A percentile compares a stretch with the other conserved stretches of the same genome.
Conservation (phyloP, 2,797 vertebrate genomes). For the Lacerta agilis region DNA sequence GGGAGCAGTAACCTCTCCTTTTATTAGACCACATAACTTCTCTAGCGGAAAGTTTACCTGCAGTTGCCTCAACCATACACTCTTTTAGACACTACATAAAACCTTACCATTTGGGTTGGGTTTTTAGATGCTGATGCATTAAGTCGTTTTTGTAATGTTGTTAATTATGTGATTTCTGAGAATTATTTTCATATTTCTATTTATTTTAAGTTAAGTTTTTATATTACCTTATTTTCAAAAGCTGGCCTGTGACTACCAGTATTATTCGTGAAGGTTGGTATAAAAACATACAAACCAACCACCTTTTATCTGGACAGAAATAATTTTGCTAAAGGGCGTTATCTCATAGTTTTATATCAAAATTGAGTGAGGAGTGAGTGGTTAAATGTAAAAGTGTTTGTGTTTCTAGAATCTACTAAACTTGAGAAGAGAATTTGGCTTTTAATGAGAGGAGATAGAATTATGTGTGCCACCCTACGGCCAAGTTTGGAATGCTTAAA, state of each 20-base stretch:
- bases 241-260: no score
- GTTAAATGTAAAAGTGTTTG: not conserved
- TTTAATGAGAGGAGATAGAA: not conserved
- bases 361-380: no score
- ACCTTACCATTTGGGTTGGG: no score
- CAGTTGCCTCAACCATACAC: not conserved
- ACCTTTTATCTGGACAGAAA: not conserved
- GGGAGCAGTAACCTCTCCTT: not conserved
- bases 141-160: no score
- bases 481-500: not conserved
- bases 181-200: no score
- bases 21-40: not conserved
- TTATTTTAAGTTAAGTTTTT: no score
- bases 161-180: no score
- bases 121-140: no score
- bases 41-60: not conserved
- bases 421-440: not conserved
- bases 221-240: no score
- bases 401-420: not conserved
- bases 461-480: not conserved
- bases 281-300: no score
- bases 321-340: not conserved
- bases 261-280: no score
- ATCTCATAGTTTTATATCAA: not conserved
- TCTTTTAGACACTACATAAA: no score